phyloP scores from a whole-genome alignment of 1,140 invertebrate genomes.

The Saxidomus purpurata region DNA sequence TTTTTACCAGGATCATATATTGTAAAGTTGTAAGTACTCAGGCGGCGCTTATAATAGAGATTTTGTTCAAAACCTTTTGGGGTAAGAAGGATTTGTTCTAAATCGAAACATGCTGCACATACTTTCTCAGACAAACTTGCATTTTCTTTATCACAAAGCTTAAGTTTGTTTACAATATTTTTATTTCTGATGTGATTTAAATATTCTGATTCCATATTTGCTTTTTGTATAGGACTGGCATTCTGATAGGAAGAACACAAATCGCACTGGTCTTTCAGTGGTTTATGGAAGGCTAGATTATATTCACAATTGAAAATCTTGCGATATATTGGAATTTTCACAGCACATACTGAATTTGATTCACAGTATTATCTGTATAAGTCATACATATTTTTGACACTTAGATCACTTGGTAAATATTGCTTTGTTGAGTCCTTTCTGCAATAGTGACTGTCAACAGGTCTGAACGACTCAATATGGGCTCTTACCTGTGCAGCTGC shows the following conservation, averaged over 20 bases:
- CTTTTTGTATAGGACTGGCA: not conserved
- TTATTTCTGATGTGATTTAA: conserved; percentile 16
- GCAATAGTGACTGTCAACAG: conserved; percentile 1
- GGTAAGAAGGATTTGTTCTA: not conserved
- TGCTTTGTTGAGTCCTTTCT: not conserved
- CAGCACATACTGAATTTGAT: no score
- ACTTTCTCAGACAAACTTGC: not conserved
- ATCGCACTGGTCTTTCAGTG: conserved; percentile 20
- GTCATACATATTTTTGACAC: not conserved
- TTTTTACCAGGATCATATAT: not conserved
- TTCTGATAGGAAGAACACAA: conserved; percentile 29
- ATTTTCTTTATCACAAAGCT: conserved; percentile 2
- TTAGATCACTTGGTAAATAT: not conserved
- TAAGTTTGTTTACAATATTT: not conserved
- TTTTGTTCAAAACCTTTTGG: conserved; percentile 1
- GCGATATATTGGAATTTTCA: not conserved
- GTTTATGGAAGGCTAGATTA: conserved; percentile 32
- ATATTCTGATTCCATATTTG: not conserved
- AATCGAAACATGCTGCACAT: conserved; percentile 2
- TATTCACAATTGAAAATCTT: conserved; percentile 33
- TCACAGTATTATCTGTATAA: not conserved
- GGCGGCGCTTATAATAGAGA: conserved; percentile 34
- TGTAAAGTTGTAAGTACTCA: conserved; percentile 30
- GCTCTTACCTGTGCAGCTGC: not conserved
- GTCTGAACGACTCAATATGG: not conserved